A percentile compares a stretch with the other conserved stretches of the same genome.
Evolutionary conservation across 2,113 vertebrate species (phyloP).

Genomic region (Pteropus alecto): DNA sequence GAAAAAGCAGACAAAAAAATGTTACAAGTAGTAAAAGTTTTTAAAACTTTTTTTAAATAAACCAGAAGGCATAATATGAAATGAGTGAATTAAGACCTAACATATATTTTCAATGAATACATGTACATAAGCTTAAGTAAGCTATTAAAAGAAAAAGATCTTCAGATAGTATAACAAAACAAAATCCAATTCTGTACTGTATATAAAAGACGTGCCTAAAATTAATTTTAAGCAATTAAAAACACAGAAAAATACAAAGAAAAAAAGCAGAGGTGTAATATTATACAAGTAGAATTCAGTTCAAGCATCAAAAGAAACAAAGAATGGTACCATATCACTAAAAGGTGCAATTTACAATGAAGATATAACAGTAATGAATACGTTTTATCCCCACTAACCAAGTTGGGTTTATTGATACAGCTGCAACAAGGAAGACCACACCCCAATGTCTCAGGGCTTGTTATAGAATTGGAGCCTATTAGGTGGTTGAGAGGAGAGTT

Average conservation of each 20-base stretch:
- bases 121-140: background rate
- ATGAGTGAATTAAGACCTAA: background rate
- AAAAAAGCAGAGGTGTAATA: background rate
- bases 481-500: background rate
- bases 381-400: background rate
- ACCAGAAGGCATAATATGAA: background rate
- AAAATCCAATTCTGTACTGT: background rate
- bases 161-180: background rate
- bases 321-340: background rate
- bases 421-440: background rate
- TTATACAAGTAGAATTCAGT: background rate
- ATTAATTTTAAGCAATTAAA: background rate
- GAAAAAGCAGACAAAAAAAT: background rate
- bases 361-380: background rate
- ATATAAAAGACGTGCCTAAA: background rate
- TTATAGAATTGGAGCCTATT: background rate
- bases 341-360: background rate
- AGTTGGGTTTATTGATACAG: background rate
- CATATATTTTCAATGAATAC: background rate
- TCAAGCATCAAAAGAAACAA: background rate
- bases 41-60: background rate
- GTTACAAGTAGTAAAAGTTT: too few species aligned
- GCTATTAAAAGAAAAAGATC: background rate
- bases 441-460: background rate
- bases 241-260: background rate